Evolutionary conservation across 2,888 invertebrate species (phyloP).

Genomic region (Mesorhabditis sp.): DNA sequence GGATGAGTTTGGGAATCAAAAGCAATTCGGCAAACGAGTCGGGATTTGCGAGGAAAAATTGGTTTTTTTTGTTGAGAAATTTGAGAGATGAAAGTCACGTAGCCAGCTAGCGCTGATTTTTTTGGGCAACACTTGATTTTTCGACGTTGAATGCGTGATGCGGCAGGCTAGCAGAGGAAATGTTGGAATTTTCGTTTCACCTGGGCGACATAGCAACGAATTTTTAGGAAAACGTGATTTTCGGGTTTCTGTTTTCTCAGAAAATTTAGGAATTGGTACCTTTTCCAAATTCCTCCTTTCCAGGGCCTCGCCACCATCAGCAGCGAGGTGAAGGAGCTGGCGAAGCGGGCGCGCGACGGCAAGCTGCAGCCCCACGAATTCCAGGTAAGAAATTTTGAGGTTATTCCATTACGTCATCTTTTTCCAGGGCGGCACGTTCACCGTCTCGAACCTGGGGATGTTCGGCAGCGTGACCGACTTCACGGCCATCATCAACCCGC

Average conservation of each 20-base stretch:
- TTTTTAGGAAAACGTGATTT: too few species aligned
- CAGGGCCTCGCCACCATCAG: constrained; percentile 53
- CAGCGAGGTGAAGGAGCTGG: constrained; percentile 44
- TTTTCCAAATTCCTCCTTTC: constrained; percentile 7
- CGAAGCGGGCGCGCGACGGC: constrained; percentile 60
- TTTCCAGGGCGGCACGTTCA: constrained; percentile 64
- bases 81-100: too few species aligned
- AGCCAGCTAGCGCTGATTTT: too few species aligned
- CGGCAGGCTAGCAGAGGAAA: too few species aligned
- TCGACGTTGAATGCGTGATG: too few species aligned
- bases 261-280: too few species aligned
- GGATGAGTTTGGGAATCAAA: neutral
- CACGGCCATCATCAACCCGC: constrained; percentile 71
- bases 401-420: neutral
- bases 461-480: constrained; percentile 67
- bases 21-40: neutral
- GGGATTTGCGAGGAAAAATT: neutral
- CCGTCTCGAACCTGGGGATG: constrained; percentile 71
- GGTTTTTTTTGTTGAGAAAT: neutral
- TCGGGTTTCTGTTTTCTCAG: too few species aligned
- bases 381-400: constrained; percentile 33
- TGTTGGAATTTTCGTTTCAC: too few species aligned
- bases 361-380: constrained; percentile 71
- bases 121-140: too few species aligned
- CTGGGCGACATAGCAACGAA: too few species aligned